Evolutionary conservation across 2,113 vertebrate species (phyloP), one percentile per base, ranked within the genome.

Genomic region (Anoplopoma fimbria): DNA sequence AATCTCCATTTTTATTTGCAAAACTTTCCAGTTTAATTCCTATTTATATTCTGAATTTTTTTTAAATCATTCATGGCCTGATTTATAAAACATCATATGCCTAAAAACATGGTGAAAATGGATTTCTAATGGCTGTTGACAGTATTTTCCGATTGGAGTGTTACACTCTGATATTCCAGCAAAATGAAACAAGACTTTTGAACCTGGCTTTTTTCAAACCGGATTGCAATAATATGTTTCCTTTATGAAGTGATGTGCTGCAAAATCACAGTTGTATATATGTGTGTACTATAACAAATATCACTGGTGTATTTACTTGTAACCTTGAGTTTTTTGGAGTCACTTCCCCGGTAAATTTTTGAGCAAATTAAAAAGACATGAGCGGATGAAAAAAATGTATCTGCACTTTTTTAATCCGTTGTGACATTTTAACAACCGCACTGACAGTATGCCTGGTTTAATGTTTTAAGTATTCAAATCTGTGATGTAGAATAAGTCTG

Each of bases 361-460:
- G 33, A 79, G 47, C 12, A 89, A 93, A 89, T 89, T 77, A 55
- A 69, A 84, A 81, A 74, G 78, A 79, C 75, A 67, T 29, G 47
- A 51, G 42, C 51, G 33, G n/a, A 77, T 77, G 21, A 58, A 69
- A 62, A 83, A 70, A 4, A 69, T 4, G 14, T 69, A 87, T 69
- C 75, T 85, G 71, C 38, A 61, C 73, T 63, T 21, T 82, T 86
- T 86, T 83, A 90, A 92, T 90, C 87, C 71, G 1, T 67, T 80
- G 71, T 34, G 58, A 82, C 73, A 87, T 77, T 27, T 80, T 80
- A 82, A 76, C 84, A 61, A 55, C 2, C 25, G 61, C 45, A 25
- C 61, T 85, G 87, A 84, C 82, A 85, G 70, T 12, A 3, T 71
- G 75, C 34, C 70, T 47, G 73, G 53, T 85, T 86, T 82, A 58